A percentile compares a stretch with the other conserved stretches of the same genome.
phyloP scores from a whole-genome alignment of 2,797 vertebrate genomes.

The Calcarius lapponicus region DNA sequence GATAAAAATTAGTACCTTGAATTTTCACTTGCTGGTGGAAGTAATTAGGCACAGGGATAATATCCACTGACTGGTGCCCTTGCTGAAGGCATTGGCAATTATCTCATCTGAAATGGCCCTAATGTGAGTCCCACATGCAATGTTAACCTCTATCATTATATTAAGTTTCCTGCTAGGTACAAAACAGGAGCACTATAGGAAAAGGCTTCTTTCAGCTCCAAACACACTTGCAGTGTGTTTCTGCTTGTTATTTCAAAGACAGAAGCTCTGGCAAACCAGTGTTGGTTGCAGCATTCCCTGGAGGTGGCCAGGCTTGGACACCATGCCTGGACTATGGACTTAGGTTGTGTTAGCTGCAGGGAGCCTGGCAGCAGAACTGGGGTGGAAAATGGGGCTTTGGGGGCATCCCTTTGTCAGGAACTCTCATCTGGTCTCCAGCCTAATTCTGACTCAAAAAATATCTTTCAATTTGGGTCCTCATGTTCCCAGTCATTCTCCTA shows the following conservation, averaged over 20 bases:
- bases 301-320: background rate
- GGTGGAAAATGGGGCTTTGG: background rate
- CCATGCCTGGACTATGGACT: background rate
- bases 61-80: background rate
- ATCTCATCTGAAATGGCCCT: background rate
- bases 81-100: background rate
- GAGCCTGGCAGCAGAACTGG: background rate
- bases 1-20: background rate
- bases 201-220: background rate
- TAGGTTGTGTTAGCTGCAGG: background rate
- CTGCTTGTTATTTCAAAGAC: background rate
- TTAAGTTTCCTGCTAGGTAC: background rate
- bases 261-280: background rate
- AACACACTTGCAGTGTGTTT: background rate
- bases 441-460: background rate
- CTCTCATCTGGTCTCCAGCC: background rate
- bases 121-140: background rate
- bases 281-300: background rate
- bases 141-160: background rate
- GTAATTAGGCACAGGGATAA: background rate
- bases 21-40: background rate
- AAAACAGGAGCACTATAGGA: background rate
- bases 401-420: background rate
- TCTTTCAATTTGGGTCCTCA: background rate
- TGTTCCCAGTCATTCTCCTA: background rate